Percentiles rank a stretch among this genome's conserved stretches.
Conservation (phyloP, 2,113 vertebrate species). For the Centropus unirufus region DNA sequence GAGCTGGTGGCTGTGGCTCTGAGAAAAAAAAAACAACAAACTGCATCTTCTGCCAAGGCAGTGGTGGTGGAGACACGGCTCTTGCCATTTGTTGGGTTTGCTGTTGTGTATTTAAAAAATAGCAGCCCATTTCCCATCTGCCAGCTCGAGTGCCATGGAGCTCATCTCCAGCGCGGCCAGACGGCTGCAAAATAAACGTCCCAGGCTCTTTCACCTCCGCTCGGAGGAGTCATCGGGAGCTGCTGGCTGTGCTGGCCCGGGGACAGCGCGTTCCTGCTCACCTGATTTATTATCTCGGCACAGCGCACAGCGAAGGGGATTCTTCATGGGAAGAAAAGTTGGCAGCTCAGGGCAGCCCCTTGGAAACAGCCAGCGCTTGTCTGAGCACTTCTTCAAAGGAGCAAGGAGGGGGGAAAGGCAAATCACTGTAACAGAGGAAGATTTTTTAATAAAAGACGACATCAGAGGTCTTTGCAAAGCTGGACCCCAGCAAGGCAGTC, state of each 20-base stretch:
- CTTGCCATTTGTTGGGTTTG: background rate
- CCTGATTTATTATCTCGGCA: background rate
- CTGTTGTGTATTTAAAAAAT: background rate
- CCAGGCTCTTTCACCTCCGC: background rate
- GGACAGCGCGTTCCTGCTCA: background rate
- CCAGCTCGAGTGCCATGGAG: background rate
- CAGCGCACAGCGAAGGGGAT: background rate
- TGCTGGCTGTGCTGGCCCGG: background rate
- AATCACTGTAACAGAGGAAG: background rate
- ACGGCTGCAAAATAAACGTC: background rate
- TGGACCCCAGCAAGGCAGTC: background rate
- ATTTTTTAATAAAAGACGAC: background rate
- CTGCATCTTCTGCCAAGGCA: background rate
- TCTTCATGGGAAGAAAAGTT: background rate
- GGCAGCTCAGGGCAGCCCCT: background rate
- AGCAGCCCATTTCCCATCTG: background rate
- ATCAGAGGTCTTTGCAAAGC: background rate
- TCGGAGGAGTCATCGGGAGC: background rate
- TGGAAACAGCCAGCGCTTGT: background rate
- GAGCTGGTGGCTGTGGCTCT: background rate
- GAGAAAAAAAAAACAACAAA: background rate
- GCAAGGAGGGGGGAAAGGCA: background rate
- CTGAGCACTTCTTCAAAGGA: background rate
- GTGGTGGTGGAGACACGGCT: background rate
- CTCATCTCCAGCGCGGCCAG: background rate